phyloP scores from a whole-genome alignment of 2,113 vertebrate genomes.

The Bubo bubo region DNA sequence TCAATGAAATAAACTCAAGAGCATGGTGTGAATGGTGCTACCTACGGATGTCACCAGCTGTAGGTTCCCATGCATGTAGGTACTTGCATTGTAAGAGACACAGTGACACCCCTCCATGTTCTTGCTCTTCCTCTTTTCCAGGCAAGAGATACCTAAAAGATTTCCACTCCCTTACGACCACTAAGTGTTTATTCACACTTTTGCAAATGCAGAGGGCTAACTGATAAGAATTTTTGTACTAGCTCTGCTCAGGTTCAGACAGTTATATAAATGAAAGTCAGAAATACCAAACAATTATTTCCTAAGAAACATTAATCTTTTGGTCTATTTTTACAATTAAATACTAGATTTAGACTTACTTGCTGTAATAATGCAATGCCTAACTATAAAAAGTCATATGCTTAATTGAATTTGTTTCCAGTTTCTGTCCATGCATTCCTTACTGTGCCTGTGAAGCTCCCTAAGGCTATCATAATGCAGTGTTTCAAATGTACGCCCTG shows the following conservation, averaged over 20 bases:
- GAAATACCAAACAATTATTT: neutral
- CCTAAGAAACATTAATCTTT: neutral
- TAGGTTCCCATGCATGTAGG: neutral
- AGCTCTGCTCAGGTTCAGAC: neutral
- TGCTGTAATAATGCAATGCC: neutral
- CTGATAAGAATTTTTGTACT: neutral
- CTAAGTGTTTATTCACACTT: neutral
- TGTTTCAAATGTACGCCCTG: neutral
- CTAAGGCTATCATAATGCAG: neutral
- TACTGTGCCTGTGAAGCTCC: neutral
- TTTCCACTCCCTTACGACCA: neutral
- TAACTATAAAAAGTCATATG: neutral
- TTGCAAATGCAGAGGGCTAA: neutral
- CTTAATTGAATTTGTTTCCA: neutral
- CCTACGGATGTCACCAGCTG: neutral
- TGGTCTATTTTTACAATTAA: neutral
- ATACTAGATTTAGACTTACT: neutral
- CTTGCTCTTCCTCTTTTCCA: neutral
- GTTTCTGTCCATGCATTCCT: neutral
- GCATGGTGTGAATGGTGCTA: neutral
- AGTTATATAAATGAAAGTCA: neutral
- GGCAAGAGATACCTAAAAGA: neutral
- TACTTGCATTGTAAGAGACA: neutral
- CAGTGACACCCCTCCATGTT: neutral
- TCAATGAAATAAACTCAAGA: neutral